Percentiles rank a stretch among this genome's conserved stretches.
Conservation (phyloP, 2,113 vertebrate genomes). For the Polyodon spathula region DNA sequence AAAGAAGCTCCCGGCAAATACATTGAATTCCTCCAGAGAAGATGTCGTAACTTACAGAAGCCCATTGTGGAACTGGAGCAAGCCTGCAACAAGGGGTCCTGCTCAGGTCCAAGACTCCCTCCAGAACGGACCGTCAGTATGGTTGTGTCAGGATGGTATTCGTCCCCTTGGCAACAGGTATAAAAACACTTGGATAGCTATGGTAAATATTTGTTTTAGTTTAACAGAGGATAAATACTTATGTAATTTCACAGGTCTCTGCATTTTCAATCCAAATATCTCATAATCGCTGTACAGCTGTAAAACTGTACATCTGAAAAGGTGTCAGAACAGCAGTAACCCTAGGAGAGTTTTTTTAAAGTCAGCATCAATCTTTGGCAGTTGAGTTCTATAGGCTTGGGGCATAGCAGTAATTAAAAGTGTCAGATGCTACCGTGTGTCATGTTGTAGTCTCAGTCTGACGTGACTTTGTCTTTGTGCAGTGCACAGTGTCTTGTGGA, state of each 20-base stretch:
- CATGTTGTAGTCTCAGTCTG: constrained; percentile 1
- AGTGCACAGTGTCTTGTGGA: constrained; percentile 93
- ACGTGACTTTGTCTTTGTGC: neutral
- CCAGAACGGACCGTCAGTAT: constrained; percentile 33
- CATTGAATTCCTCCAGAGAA: constrained; percentile 66
- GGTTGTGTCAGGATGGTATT: constrained; percentile 68
- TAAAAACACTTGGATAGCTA: neutral
- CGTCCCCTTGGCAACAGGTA: constrained; percentile 92
- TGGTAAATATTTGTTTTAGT: too few relatives aligned
- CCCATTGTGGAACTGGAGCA: constrained; percentile 68
- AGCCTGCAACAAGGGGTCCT: constrained; percentile 61
- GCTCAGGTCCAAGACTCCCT: constrained; percentile 37
- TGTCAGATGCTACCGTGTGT: too few relatives aligned
- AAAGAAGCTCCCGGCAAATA: constrained; percentile 65
- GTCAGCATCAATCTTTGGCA: too few relatives aligned
- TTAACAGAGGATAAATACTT: too few relatives aligned
- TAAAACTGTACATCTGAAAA: too few relatives aligned
- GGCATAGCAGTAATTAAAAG: too few relatives aligned
- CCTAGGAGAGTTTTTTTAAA: too few relatives aligned
- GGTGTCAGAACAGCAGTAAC: too few relatives aligned
- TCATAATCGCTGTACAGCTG: too few relatives aligned
- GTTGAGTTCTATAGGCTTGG: too few relatives aligned
- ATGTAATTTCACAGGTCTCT: too few relatives aligned
- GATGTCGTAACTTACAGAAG: constrained; percentile 80
- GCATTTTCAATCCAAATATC: too few relatives aligned